Conservation (phyloP, 2,888 invertebrate genomes). For the Drosophila falleni region DNA sequence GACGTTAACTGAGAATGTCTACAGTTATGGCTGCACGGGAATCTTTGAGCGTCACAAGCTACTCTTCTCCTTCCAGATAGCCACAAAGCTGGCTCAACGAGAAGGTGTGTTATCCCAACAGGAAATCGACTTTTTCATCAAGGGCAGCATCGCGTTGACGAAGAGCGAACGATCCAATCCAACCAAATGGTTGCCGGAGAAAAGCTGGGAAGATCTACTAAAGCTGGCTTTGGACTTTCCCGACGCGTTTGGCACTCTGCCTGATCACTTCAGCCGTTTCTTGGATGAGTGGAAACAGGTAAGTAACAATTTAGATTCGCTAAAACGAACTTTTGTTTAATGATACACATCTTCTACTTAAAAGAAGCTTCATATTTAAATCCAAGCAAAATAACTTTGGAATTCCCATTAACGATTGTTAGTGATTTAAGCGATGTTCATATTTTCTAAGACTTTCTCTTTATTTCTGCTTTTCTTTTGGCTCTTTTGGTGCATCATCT, state of each 20-base stretch:
- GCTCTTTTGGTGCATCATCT: constrained; percentile 50
- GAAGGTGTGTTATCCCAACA: constrained; percentile 88
- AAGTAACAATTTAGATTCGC: constrained; percentile 47
- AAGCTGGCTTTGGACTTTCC: constrained; percentile 90
- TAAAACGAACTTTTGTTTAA: no score
- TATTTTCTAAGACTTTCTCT: constrained; percentile 32
- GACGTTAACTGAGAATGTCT: constrained; percentile 94
- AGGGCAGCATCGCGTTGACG: constrained; percentile 92
- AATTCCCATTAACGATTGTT: neutral
- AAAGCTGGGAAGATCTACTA: constrained; percentile 94
- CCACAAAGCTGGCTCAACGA: constrained; percentile 92
- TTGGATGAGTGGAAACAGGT: constrained; percentile 89
- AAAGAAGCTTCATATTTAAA: neutral
- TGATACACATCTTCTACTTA: neutral
- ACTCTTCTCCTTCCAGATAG: constrained; percentile 96
- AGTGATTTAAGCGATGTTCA: constrained; percentile 29
- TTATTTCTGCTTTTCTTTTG: constrained; percentile 24
- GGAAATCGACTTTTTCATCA: constrained; percentile 96
- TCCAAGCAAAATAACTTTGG: neutral
- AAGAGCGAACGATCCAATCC: constrained; percentile 90
- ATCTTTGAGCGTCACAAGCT: constrained; percentile 97
- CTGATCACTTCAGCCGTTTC: constrained; percentile 87
- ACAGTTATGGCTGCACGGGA: constrained; percentile 96
- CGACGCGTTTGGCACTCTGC: constrained; percentile 88
- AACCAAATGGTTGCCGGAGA: constrained; percentile 89